Base-by-base conservation (phyloP, 2,797 vertebrate genomes). In the Apogon hyalosoma region DNA sequence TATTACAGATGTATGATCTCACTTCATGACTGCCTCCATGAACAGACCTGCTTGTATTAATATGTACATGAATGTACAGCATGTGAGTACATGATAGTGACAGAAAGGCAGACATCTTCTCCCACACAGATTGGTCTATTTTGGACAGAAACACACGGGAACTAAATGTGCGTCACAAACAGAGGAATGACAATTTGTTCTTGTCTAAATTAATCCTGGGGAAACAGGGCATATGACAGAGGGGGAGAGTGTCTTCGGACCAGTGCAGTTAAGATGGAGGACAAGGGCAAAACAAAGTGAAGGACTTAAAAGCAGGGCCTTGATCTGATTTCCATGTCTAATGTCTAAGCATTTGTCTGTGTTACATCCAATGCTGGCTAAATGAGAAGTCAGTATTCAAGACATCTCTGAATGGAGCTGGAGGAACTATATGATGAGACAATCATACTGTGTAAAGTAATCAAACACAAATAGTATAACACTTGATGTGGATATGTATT, bases 101-200 rank as follows among this genome's bases (percentile, higher is more conserved):
- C 46, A 73, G 41, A 33, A 14, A 52, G 7, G 52, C 13, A 11
- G 2, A 21, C 9, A 24, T 31, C 60, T 10, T 18, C 7, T 38
- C 39, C 18, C 21, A 14, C 14, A 49, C 7, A 60, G 21, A 62
- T 45, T 14, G 56, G 15, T 77, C 53, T 85, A 83, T 85, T 89
- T 80, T 51, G 13, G 31, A 31, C 48, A 65, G 11, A 63, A 24
- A 58, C 42, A 56, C 50, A 63, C 14, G 31, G 19, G 61, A 41
- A 73, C 21, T 11, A 39, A 4, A 7, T 42, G 57, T 82, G 79
- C 47, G 9, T 81, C 85, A 88, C 58, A 67, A 73, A 71, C 72
- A 55, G 39, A 76, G 52, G 54, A 18, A 15, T 66, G 57, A 74
- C 61, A 58, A 76, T 28, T 63, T 70, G 80, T 57, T 57, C 47